phyloP scores from a whole-genome alignment of 2,888 invertebrate species.

The Erebia palarica region DNA sequence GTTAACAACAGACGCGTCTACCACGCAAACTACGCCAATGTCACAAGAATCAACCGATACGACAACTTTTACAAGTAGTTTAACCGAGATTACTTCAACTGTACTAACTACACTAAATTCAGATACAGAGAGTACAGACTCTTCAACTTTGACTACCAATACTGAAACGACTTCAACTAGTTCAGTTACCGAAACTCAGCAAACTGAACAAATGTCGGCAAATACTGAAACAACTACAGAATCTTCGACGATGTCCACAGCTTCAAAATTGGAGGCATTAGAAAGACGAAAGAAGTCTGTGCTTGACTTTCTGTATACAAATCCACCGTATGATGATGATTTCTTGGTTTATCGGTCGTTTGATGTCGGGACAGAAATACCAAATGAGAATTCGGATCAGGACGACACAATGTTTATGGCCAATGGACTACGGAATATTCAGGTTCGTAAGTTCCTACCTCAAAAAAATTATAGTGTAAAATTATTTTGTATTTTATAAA shows the following conservation, averaged over 20 bases:
- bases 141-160: constrained; percentile 23
- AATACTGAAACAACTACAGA: constrained; percentile 36
- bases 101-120: constrained; percentile 15
- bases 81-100: constrained; percentile 29
- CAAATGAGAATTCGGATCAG: constrained; percentile 49
- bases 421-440: constrained; percentile 70
- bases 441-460: constrained; percentile 52
- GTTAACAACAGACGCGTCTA: constrained; percentile 20
- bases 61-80: constrained; percentile 46
- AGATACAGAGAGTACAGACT: constrained; percentile 11
- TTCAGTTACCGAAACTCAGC: constrained; percentile 25
- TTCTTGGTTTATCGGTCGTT: constrained; percentile 67
- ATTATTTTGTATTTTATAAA: background rate
- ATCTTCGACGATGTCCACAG: constrained; percentile 43
- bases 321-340: constrained; percentile 67
- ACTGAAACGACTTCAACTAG: constrained; percentile 28
- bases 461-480: background rate
- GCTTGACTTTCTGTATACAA: constrained; percentile 70
- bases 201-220: constrained; percentile 33
- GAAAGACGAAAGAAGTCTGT: constrained; percentile 70
- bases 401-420: constrained; percentile 67
- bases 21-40: constrained; percentile 5
- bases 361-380: constrained; percentile 58
- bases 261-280: constrained; percentile 59
- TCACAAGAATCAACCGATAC: constrained; percentile 19